phyloP scores from a whole-genome alignment of 2,888 invertebrate species.

The Steinernema scapterisci region DNA sequence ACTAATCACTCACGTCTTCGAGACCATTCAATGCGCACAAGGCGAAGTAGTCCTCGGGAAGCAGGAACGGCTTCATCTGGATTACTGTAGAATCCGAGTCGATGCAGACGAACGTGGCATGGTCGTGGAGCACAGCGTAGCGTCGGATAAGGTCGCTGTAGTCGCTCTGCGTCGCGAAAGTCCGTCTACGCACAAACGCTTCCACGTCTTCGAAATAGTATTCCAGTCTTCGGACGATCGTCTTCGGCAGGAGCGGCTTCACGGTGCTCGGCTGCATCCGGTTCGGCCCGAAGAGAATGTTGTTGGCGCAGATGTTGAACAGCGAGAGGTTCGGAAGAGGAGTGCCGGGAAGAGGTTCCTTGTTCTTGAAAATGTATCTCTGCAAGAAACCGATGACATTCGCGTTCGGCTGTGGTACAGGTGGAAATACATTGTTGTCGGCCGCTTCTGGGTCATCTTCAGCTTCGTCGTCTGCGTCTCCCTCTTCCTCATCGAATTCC shows the following conservation, averaged over 20 bases:
- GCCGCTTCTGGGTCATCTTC: neutral
- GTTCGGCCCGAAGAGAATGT: slow-evolving; percentile 5
- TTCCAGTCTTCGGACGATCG: neutral
- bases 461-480: neutral
- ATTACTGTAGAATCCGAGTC: slow-evolving; percentile 9
- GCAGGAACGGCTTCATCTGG: slow-evolving; percentile 17
- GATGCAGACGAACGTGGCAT: slow-evolving; percentile 2
- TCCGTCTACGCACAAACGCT: neutral
- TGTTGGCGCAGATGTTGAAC: slow-evolving; percentile 11
- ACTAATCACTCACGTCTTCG: neutral
- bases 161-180: neutral
- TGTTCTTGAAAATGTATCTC: neutral
- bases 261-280: neutral
- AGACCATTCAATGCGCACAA: slow-evolving; percentile 13
- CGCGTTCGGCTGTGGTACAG: too few species aligned
- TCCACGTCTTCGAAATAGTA: slow-evolving; percentile 24
- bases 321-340: neutral
- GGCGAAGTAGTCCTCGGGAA: slow-evolving; percentile 9
- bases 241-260: slow-evolving; percentile 11
- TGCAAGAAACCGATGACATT: too few species aligned
- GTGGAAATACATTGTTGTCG: too few species aligned
- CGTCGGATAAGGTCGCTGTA: slow-evolving; percentile 7
- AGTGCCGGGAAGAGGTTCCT: neutral
- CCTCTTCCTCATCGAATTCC: neutral
- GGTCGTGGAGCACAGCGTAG: slow-evolving; percentile 9